Evolutionary conservation across 2,888 invertebrate species (phyloP).

Genomic region (Hypsopygia costalis): DNA sequence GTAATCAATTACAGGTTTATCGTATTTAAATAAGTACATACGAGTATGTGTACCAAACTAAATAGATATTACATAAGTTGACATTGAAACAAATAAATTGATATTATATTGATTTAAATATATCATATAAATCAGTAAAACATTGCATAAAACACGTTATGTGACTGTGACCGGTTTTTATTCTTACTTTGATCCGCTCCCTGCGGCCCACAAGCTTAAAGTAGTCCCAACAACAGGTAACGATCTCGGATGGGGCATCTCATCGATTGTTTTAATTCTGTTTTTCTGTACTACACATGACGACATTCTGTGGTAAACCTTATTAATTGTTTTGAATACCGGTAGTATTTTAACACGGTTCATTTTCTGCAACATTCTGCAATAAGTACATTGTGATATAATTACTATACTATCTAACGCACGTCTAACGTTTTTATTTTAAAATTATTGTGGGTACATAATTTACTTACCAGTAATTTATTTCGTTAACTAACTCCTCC

Average conservation of each 20-base stretch:
- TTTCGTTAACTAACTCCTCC: too few species aligned
- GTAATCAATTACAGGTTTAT: too few species aligned
- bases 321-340: neutral
- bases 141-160: too few species aligned
- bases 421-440: too few species aligned
- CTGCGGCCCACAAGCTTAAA: constrained; percentile 61
- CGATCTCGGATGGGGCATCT: constrained; percentile 72
- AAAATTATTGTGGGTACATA: too few species aligned
- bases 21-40: too few species aligned
- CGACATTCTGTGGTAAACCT: constrained; percentile 4
- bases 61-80: too few species aligned
- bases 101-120: neutral
- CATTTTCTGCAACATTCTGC: constrained; percentile 6
- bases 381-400: too few species aligned
- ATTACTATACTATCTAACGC: too few species aligned
- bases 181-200: constrained; percentile 56
- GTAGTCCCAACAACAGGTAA: constrained; percentile 78
- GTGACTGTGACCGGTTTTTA: neutral
- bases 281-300: constrained; percentile 6
- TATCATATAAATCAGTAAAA: too few species aligned
- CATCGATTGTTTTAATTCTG: constrained; percentile 33
- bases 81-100: neutral
- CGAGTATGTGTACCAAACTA: too few species aligned
- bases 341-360: neutral
- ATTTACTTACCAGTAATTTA: too few species aligned